These are phyloP conservation scores for Burhinus bistriatus DNA, from an alignment of 2,113 vertebrate genomes.

Conservation along the genomic window DNA sequence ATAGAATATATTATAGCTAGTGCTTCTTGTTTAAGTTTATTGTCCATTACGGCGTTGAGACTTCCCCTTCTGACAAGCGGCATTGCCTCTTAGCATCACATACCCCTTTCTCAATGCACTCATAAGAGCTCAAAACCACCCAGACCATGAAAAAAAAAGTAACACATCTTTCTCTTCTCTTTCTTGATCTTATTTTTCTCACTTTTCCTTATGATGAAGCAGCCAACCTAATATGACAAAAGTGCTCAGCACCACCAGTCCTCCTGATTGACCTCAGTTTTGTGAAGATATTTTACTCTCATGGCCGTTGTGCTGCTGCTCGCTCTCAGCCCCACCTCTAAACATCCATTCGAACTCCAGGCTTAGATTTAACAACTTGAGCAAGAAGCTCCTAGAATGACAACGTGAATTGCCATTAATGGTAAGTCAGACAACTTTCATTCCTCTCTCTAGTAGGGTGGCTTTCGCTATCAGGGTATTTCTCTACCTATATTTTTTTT, in stretches of 20 bases:
- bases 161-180: background rate
- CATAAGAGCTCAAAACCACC: background rate
- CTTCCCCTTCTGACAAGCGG: background rate
- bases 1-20: background rate
- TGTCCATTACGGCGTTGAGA: background rate
- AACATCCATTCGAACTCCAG: background rate
- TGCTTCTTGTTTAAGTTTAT: background rate
- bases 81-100: background rate
- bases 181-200: background rate
- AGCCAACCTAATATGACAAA: background rate
- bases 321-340: background rate
- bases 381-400: background rate
- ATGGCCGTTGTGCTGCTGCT: background rate
- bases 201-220: background rate
- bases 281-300: background rate
- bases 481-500: background rate
- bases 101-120: background rate
- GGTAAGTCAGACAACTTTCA: background rate
- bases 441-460: background rate
- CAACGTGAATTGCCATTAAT: background rate
- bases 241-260: background rate
- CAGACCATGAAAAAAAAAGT: background rate
- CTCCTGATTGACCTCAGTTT: background rate
- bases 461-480: background rate
- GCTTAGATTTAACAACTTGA: background rate